phyloP scores from a whole-genome alignment of 2,888 invertebrate species.

The Phragmatobia fuliginosa region DNA sequence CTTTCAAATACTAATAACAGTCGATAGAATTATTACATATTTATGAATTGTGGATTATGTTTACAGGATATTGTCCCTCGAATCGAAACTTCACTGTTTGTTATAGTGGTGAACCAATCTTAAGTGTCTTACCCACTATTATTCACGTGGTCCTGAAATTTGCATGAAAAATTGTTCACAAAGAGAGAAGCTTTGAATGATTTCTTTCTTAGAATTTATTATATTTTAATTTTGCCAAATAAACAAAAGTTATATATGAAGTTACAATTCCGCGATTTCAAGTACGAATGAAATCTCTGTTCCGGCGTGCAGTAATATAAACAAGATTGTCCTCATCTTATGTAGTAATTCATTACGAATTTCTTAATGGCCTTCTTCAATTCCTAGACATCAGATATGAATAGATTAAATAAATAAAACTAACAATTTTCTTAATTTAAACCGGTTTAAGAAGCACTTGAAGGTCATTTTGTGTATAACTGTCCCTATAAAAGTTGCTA shows the following conservation, averaged over 20 bases:
- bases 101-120: no score
- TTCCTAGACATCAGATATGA: background rate
- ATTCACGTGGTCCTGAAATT: background rate
- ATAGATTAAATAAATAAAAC: background rate
- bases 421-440: background rate
- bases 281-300: slow-evolving; percentile 22
- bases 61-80: no score
- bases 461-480: background rate
- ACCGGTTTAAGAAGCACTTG: background rate
- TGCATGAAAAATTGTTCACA: background rate
- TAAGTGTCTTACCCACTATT: no score
- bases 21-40: no score
- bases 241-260: slow-evolving; percentile 1
- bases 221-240: background rate
- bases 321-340: slow-evolving; percentile 34
- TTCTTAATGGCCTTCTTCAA: slow-evolving; percentile 9
- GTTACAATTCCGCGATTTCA: slow-evolving; percentile 14
- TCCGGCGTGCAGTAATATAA: slow-evolving; percentile 37
- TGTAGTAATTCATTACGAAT: slow-evolving; percentile 30
- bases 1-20: no score
- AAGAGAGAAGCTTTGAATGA: background rate
- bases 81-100: no score
- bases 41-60: no score
- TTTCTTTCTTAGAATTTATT: background rate
- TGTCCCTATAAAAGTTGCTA: background rate